Evolutionary conservation across 2,113 vertebrate genomes (phyloP).

Genomic region (Rhadina sibilatrix): DNA sequence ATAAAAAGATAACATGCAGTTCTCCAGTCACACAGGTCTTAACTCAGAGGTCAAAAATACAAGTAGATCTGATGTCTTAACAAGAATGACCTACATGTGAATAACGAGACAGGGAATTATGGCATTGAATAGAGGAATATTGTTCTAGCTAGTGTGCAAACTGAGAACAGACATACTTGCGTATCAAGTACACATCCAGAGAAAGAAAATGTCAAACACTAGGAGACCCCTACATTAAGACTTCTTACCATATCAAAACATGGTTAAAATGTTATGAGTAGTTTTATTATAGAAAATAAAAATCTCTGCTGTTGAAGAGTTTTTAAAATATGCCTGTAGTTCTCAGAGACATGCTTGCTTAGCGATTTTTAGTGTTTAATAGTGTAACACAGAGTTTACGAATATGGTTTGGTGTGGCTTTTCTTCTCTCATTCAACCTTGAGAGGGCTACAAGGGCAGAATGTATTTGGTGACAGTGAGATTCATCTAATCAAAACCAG

Average conservation of each 20-base stretch:
- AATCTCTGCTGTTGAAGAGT: not conserved
- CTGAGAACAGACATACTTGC: not conserved
- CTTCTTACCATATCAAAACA: not conserved
- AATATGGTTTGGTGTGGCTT: not conserved
- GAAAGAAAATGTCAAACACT: not conserved
- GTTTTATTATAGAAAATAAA: not conserved
- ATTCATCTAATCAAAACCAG: not conserved
- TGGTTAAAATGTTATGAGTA: not conserved
- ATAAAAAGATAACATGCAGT: not conserved
- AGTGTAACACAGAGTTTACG: not conserved
- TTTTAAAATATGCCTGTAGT: not conserved
- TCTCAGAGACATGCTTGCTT: not conserved
- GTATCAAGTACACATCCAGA: not conserved
- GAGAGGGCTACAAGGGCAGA: not conserved
- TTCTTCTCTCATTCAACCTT: not conserved
- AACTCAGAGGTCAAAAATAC: not conserved
- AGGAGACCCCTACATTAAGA: not conserved
- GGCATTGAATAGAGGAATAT: not conserved
- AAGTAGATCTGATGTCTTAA: not conserved
- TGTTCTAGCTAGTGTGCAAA: not conserved
- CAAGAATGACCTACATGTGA: not conserved
- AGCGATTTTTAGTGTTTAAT: not conserved
- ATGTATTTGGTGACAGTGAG: not conserved
- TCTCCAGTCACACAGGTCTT: not conserved
- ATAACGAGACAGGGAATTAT: not conserved